Percentiles rank a stretch among this genome's conserved stretches.
phyloP scores from a whole-genome alignment of 2,888 invertebrate species.

The Fragum whitleyi region DNA sequence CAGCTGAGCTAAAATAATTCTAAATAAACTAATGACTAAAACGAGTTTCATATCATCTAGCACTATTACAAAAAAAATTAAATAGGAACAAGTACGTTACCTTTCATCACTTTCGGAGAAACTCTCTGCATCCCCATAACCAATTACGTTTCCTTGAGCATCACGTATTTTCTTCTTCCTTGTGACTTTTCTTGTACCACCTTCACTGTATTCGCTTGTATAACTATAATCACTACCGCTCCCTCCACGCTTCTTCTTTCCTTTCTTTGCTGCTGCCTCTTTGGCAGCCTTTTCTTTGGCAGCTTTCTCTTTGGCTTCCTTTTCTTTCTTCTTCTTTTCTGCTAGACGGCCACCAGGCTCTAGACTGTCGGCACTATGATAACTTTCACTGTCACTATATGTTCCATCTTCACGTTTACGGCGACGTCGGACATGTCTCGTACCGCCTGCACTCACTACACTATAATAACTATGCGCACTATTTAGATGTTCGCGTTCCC shows the following conservation, averaged over 20 bases:
- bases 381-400: conserved; percentile 82
- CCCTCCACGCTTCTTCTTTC: conserved; percentile 76
- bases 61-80: too few relatives aligned
- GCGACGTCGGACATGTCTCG: conserved; percentile 79
- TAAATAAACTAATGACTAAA: too few relatives aligned
- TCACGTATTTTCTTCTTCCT: conserved; percentile 80
- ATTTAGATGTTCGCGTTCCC: conserved; percentile 81
- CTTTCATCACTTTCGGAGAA: conserved; percentile 69
- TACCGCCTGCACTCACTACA: conserved; percentile 83
- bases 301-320: conserved; percentile 60
- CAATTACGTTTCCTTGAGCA: conserved; percentile 81
- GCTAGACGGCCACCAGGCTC: conserved; percentile 74
- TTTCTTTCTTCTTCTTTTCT: conserved; percentile 71
- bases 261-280: conserved; percentile 60
- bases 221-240: conserved; percentile 83
- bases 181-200: conserved; percentile 78
- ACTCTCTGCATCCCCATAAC: conserved; percentile 77
- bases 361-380: conserved; percentile 80
- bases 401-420: conserved; percentile 81
- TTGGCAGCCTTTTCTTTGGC: conserved; percentile 65
- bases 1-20: too few relatives aligned
- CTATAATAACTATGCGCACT: conserved; percentile 84
- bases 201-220: conserved; percentile 81
- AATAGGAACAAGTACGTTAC: conserved; percentile 52
- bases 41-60: too few relatives aligned